These are phyloP conservation scores for Pipra filicauda DNA, from an alignment of 2,113 vertebrate genomes.

Conservation along the genomic window DNA sequence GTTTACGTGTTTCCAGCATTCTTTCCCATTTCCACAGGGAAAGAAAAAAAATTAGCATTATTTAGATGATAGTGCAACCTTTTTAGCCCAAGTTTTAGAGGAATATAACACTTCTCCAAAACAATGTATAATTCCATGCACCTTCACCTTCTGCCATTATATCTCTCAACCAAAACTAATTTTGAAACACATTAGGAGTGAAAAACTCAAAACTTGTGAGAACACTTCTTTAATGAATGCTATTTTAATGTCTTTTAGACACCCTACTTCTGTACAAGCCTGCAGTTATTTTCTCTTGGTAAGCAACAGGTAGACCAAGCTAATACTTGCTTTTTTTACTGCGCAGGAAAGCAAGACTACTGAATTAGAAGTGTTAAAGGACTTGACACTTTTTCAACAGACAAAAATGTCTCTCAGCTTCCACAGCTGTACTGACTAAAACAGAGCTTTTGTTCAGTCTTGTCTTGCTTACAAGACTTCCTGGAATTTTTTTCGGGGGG, in stretches of 20 bases:
- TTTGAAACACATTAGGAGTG: not conserved
- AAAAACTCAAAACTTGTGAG: not conserved
- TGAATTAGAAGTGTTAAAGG: not conserved
- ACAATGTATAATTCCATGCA: not conserved
- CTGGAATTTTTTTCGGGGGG: not conserved
- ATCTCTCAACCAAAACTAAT: not conserved
- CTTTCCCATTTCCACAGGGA: not conserved
- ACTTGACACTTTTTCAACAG: slow-evolving; percentile 5
- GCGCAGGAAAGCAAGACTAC: not conserved
- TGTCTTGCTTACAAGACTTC: slow-evolving; percentile 8
- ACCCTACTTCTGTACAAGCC: not conserved
- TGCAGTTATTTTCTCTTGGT: not conserved
- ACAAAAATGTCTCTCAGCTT: not conserved
- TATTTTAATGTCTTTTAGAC: not conserved
- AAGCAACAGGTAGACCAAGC: not conserved
- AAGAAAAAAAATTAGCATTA: not conserved
- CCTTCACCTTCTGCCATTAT: not conserved
- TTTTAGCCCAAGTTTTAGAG: not conserved
- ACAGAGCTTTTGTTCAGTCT: slow-evolving; percentile 39
- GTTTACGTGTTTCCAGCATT: not conserved
- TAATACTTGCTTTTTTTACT: not conserved
- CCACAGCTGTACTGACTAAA: slow-evolving; percentile 38
- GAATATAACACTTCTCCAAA: not conserved
- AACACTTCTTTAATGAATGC: not conserved
- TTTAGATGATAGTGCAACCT: not conserved